A percentile compares a stretch with the other conserved stretches of the same genome.
phyloP scores from a whole-genome alignment of 2,797 vertebrate genomes.

The Alcedo quadribrachys region DNA sequence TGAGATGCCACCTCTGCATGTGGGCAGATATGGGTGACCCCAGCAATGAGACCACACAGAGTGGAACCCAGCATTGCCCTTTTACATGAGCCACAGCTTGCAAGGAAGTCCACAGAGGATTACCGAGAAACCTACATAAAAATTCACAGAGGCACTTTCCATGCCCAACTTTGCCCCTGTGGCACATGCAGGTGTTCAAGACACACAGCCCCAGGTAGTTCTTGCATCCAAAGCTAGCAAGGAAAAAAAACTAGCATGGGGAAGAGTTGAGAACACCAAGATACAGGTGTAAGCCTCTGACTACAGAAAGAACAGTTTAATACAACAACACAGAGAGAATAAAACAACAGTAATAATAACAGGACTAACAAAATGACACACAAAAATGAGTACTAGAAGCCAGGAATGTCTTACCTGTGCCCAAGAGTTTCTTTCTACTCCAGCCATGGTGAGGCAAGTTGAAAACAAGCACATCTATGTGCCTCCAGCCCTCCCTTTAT shows the following conservation, averaged over 20 bases:
- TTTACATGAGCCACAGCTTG: neutral
- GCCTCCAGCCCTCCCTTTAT: too few relatives aligned
- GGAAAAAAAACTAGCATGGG: neutral
- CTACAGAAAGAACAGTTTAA: neutral
- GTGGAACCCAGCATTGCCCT: neutral
- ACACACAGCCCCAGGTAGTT: fast-evolving
- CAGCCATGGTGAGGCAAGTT: too few relatives aligned
- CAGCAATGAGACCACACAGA: fast-evolving
- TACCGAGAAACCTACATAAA: neutral
- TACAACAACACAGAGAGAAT: too few relatives aligned
- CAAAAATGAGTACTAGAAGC: too few relatives aligned
- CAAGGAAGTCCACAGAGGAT: neutral
- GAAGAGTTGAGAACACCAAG: neutral
- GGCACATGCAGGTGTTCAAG: too few relatives aligned
- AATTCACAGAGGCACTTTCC: neutral
- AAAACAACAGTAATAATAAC: too few relatives aligned
- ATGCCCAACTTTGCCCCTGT: fast-evolving
- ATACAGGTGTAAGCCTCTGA: neutral
- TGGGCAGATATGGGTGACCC: neutral
- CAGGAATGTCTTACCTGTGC: too few relatives aligned
- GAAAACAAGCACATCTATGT: too few relatives aligned
- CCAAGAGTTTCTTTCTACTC: too few relatives aligned
- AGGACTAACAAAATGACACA: too few relatives aligned
- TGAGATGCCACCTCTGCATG: neutral
- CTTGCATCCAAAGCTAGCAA: neutral